Evolutionary conservation across 2,797 vertebrate species (phyloP).

Genomic region (Coccyzus lansbergi): DNA sequence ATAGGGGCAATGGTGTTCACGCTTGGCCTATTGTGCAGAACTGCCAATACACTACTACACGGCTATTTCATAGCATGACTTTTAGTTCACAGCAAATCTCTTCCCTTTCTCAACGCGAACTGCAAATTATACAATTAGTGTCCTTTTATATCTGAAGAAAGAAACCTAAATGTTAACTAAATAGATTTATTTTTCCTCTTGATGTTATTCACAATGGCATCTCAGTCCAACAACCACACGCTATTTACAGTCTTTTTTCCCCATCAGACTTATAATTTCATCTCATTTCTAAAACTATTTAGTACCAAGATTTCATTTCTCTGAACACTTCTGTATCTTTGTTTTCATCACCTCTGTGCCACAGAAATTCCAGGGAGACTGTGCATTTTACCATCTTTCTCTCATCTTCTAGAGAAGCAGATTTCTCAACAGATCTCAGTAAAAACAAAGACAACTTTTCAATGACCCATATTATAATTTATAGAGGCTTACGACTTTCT

Average conservation of each 20-base stretch:
- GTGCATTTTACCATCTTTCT: neutral
- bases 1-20: neutral
- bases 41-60: neutral
- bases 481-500: neutral
- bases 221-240: neutral
- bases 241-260: neutral
- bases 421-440: neutral
- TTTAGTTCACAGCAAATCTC: constrained; percentile 28
- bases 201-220: neutral
- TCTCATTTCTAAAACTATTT: neutral
- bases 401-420: neutral
- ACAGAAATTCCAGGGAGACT: neutral
- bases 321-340: neutral
- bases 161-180: constrained; percentile 41
- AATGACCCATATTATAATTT: neutral
- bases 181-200: neutral
- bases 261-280: neutral
- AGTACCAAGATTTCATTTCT: neutral
- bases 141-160: constrained; percentile 23
- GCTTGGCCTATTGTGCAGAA: constrained; percentile 13
- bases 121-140: constrained; percentile 44
- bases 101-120: neutral
- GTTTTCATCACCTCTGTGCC: neutral
- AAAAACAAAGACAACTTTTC: neutral
- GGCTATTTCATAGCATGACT: neutral